A percentile compares a stretch with the other conserved stretches of the same genome.
Conservation (phyloP, 1,140 invertebrate species). For the Cherax destructor region DNA sequence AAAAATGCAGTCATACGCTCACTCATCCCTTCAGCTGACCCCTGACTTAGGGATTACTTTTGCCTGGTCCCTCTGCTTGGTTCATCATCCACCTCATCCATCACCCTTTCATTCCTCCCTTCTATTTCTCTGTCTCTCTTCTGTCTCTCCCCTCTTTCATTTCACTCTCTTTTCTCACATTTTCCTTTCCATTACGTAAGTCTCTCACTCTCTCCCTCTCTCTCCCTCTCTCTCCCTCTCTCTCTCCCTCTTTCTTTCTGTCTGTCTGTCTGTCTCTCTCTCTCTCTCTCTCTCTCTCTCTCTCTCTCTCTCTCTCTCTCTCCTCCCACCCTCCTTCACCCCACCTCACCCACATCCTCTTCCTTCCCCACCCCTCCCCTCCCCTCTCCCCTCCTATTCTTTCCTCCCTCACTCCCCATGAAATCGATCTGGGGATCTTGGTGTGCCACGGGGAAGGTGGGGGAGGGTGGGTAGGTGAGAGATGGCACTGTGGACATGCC, state of each 20-base stretch:
- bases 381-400: not conserved
- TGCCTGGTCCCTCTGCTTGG: not conserved
- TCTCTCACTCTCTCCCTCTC: not conserved
- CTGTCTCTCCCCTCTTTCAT: not conserved
- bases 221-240: not conserved
- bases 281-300: not conserved
- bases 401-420: too few species aligned
- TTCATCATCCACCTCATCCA: too few species aligned
- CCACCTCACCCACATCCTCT: not conserved
- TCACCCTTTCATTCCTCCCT: not conserved
- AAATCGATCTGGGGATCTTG: too few species aligned
- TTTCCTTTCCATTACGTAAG: not conserved
- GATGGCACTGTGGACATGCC: too few species aligned
- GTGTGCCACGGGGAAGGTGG: too few species aligned
- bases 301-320: not conserved
- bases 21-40: too few species aligned
- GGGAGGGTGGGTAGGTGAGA: too few species aligned
- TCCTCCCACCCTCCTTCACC: not conserved
- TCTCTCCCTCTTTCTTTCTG: not conserved
- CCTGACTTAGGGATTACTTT: not conserved
- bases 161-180: not conserved
- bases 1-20: too few species aligned
- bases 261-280: not conserved
- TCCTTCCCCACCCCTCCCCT: not conserved
- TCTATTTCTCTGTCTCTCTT: constrained; percentile 33